Evolutionary conservation across 2,888 invertebrate genomes (phyloP).

Genomic region (Melolontha melolontha): DNA sequence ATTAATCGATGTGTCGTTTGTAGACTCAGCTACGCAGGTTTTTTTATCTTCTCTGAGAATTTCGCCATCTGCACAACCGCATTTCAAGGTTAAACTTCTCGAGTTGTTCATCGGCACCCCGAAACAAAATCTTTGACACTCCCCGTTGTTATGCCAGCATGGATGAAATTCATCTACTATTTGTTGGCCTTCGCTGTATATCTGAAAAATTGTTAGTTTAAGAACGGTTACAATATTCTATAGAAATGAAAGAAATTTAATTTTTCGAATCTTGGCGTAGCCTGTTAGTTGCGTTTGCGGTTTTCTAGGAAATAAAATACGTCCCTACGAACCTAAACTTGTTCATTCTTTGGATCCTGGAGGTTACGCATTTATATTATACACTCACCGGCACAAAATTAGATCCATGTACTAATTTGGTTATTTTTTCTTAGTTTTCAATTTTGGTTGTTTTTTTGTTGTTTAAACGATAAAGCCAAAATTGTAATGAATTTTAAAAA

Average conservation of each 20-base stretch:
- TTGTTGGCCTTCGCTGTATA: conserved; percentile 83
- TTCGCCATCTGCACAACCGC: conserved; percentile 95
- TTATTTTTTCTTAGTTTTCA: no score
- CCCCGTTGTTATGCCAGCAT: conserved; percentile 86
- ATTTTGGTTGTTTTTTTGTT: no score
- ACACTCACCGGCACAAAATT: no score
- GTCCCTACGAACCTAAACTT: no score
- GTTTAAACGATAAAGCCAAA: no score
- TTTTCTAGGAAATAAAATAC: no score
- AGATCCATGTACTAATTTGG: no score
- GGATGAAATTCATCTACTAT: conserved; percentile 80
- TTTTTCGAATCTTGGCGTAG: no score
- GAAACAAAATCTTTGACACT: conserved; percentile 96
- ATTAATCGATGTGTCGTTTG: conserved; percentile 86
- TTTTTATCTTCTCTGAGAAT: conserved; percentile 78
- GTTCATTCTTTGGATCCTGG: no score
- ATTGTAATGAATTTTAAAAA: no score
- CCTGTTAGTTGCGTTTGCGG: no score
- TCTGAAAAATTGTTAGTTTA: conserved; percentile 51
- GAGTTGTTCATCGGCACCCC: conserved; percentile 79
- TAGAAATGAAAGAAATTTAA: not conserved
- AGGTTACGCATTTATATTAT: no score
- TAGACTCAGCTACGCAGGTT: conserved; percentile 83
- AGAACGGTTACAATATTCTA: not conserved
- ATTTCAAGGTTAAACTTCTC: conserved; percentile 73